A percentile compares a stretch with the other conserved stretches of the same genome.
Evolutionary conservation across 92 coral and sea anemone species (phyloP).

Genomic region (Umimayanthus chanpuru): DNA sequence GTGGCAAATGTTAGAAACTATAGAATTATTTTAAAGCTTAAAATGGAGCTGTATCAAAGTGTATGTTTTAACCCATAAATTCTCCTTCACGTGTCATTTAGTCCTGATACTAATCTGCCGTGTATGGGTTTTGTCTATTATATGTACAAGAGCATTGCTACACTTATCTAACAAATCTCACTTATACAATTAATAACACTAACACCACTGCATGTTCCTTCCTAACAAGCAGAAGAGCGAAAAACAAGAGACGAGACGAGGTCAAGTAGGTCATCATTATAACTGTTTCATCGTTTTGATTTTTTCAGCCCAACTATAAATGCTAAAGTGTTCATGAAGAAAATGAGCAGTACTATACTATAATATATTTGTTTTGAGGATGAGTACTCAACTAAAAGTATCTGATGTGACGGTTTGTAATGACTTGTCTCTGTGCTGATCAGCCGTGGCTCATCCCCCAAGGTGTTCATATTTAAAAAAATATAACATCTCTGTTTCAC

Average conservation of each 20-base stretch:
- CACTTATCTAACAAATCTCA: not conserved
- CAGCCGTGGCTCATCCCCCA: not conserved
- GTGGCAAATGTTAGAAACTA: no score
- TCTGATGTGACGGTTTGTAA: not conserved
- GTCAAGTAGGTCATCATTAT: conserved; percentile 43
- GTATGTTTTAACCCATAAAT: not conserved
- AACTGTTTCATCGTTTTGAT: not conserved
- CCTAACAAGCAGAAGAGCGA: conserved; percentile 42
- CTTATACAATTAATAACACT: conserved; percentile 26
- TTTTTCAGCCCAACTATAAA: not conserved
- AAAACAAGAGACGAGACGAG: conserved; percentile 47
- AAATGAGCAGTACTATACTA: not conserved
- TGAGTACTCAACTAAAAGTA: not conserved
- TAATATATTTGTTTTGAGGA: not conserved
- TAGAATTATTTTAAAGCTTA: no score
- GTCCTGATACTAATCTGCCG: not conserved
- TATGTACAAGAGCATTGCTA: not conserved
- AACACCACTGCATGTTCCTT: conserved; percentile 46
- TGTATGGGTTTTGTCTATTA: not conserved
- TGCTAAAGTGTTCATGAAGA: not conserved
- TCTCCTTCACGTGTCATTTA: not conserved
- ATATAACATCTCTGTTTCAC: not conserved
- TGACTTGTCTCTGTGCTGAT: not conserved
- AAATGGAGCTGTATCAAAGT: no score
- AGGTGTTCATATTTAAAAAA: no score